phyloP scores from a whole-genome alignment of 1,140 invertebrate species.

The Danaus plexippus region DNA sequence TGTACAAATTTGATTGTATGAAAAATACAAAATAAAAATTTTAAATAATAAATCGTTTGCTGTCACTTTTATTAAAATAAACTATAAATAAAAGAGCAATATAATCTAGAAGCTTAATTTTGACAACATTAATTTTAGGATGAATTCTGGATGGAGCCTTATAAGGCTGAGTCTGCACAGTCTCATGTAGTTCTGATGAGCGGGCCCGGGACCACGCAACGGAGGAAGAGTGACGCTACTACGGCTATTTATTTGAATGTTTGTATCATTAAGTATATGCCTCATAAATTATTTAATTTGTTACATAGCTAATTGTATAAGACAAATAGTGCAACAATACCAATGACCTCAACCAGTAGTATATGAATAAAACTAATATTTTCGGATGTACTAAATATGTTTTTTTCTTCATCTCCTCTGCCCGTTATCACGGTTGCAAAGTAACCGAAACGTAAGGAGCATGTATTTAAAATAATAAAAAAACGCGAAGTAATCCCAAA shows the following conservation, averaged over 20 bases:
- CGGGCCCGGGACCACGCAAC: constrained; percentile 42
- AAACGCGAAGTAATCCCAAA: no score
- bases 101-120: no score
- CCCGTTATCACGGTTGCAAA: not conserved
- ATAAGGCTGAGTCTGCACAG: constrained; percentile 43
- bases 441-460: no score
- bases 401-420: not conserved
- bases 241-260: constrained; percentile 64
- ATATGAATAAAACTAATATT: not conserved
- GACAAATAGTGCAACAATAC: no score
- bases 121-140: constrained; percentile 33
- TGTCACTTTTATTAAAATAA: no score
- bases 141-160: constrained; percentile 64
- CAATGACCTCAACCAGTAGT: not conserved
- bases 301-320: no score
- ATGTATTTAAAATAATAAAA: no score
- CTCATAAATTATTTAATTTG: no score
- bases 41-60: no score
- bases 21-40: no score
- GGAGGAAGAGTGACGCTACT: constrained; percentile 47
- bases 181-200: constrained; percentile 47
- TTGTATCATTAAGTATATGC: constrained; percentile 14
- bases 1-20: no score
- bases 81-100: no score
- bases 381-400: not conserved